A percentile compares a stretch with the other conserved stretches of the same genome.
Conservation (phyloP, 2,113 vertebrate species). For the Myotis yumanensis region DNA sequence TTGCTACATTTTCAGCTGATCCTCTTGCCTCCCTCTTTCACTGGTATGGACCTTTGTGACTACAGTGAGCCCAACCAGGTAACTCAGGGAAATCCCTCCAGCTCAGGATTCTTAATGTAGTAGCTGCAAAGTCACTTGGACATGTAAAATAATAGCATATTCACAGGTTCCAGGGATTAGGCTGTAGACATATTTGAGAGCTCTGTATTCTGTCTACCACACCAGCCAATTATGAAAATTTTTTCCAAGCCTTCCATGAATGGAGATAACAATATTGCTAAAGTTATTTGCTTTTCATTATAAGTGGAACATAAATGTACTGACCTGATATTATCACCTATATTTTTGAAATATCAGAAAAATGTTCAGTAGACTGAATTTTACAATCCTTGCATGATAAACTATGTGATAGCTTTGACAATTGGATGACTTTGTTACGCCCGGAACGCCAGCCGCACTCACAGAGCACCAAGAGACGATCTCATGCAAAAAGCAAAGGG, state of each 20-base stretch:
- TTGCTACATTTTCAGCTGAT: background rate
- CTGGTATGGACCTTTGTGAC: background rate
- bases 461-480: no score
- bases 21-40: background rate
- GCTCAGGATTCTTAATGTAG: background rate
- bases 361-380: slow-evolving; percentile 25
- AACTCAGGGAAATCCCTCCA: background rate
- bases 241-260: background rate
- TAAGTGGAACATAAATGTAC: background rate
- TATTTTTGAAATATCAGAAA: background rate
- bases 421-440: background rate
- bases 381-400: background rate
- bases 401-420: background rate
- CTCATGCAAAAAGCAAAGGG: no score
- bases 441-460: no score
- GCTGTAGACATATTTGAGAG: background rate
- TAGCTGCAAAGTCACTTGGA: background rate
- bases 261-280: background rate
- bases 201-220: background rate
- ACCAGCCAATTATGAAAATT: background rate
- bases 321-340: background rate
- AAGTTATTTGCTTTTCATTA: background rate
- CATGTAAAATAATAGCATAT: background rate
- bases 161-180: background rate
- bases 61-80: no score